Evolutionary conservation across 2,113 vertebrate species (phyloP), one percentile per base, ranked within the genome.

Genomic region (Pseudopipra pipra): DNA sequence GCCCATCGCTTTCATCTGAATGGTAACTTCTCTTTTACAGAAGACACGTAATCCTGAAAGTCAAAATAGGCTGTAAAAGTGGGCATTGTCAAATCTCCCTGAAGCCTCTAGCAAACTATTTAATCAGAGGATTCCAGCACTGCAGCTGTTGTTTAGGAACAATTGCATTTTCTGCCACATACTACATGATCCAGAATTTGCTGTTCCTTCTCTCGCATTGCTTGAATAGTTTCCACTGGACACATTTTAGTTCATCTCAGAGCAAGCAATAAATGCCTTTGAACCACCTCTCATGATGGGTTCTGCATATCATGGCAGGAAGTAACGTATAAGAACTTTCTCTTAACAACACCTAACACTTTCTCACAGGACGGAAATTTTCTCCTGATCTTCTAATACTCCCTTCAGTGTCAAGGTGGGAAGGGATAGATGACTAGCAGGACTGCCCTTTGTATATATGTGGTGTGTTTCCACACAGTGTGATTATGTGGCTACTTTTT

Each of bases 321-420:
- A 62, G 27, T 16, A 49, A 41, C 1, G 0, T 43, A 43, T 31
- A 23, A 41, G 7, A 41, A 14, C 4, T 2, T 74, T 87, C 10
- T 87, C 76, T 77, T 47, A 21, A 43, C 8, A 51, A 46, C 0
- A 2, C 5, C 24, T 37, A 61, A 15, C 13, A 37, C 2, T 6
- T 89, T 80, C 21, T 63, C 19, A 46, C 7, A 46, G 37, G 27
- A 43, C 22, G 83, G 24, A 51, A 93, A 83, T 16, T 30, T 65
- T 23, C 15, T 82, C 27, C 44, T 80, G 12, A 21, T 74, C 59
- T 66, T 85, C 67, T 55, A 35, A 68, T 19, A 19, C 8, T 62
- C 14, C 2, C 28, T 76, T 76, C 0, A 0, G 30, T 18, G 8
- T 28, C 54, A 70, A 12, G 3, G 3, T 70, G 24, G 41, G 46